phyloP scores from a whole-genome alignment of 2,888 invertebrate species.

The Drosophila stalkeri region DNA sequence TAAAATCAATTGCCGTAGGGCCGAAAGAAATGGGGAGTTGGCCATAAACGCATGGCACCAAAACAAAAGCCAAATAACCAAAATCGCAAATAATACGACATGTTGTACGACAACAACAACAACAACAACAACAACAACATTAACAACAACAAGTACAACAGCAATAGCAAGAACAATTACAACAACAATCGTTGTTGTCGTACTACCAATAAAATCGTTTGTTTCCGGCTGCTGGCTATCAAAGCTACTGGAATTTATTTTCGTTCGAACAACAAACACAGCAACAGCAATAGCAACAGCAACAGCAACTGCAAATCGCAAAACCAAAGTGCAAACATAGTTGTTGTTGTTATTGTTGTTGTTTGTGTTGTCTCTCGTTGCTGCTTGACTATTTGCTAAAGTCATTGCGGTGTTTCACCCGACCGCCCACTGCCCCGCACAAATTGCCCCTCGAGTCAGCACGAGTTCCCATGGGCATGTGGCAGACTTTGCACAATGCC shows the following conservation, averaged over 20 bases:
- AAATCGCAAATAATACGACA: constrained; percentile 81
- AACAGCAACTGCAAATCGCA: constrained; percentile 73
- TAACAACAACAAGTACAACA: constrained; percentile 49
- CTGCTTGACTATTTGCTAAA: constrained; percentile 79
- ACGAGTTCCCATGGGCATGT: constrained; percentile 49
- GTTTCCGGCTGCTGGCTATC: constrained; percentile 70
- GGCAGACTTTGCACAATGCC: constrained; percentile 67
- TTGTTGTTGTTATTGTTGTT: constrained; percentile 33
- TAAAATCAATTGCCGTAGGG: constrained; percentile 73
- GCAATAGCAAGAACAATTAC: constrained; percentile 56
- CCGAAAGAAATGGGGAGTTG: constrained; percentile 43
- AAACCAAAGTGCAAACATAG: constrained; percentile 81
- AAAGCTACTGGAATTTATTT: constrained; percentile 77
- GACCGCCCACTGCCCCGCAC: constrained; percentile 38
- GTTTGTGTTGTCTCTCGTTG: constrained; percentile 54
- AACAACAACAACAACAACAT: constrained; percentile 50
- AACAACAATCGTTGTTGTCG: constrained; percentile 61
- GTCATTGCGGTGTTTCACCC: constrained; percentile 72
- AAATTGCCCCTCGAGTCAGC: constrained; percentile 52
- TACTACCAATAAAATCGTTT: constrained; percentile 78
- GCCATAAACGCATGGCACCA: constrained; percentile 40
- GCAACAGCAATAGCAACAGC: constrained; percentile 54
- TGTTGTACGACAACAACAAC: constrained; percentile 65
- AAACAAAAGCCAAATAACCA: constrained; percentile 74
- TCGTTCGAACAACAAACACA: constrained; percentile 66